phyloP scores from a whole-genome alignment of 2,797 vertebrate genomes.

The Tiaroga cobitis region DNA sequence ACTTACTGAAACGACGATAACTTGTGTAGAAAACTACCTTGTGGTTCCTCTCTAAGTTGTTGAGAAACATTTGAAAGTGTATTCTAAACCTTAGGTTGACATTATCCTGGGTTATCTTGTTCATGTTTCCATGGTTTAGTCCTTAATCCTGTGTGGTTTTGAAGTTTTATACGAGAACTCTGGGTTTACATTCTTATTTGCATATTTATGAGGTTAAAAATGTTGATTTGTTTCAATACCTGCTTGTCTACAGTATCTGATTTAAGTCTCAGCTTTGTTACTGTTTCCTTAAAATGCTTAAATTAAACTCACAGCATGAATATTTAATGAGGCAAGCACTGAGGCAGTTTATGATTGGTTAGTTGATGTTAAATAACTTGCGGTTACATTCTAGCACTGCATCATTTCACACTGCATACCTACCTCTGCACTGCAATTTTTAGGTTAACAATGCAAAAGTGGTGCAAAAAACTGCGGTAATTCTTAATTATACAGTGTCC shows the following conservation, averaged over 20 bases:
- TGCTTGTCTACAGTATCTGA: background rate
- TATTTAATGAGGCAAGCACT: background rate
- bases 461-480: background rate
- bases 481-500: background rate
- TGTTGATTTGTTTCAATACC: background rate
- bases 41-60: background rate
- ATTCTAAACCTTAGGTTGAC: background rate
- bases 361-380: background rate
- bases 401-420: background rate
- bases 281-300: background rate
- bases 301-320: background rate
- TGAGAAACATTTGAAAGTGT: background rate
- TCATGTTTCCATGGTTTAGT: background rate
- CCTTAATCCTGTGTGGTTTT: background rate
- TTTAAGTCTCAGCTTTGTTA: background rate
- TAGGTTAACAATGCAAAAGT: background rate
- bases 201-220: background rate
- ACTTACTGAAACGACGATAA: constrained; percentile 2
- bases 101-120: background rate
- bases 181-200: constrained; percentile 2
- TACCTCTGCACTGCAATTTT: background rate
- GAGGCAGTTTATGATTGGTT: background rate
- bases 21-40: background rate
- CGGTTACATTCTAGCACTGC: background rate
- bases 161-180: background rate